phyloP scores from a whole-genome alignment of 2,888 invertebrate species.

The Drosophila histrio region DNA sequence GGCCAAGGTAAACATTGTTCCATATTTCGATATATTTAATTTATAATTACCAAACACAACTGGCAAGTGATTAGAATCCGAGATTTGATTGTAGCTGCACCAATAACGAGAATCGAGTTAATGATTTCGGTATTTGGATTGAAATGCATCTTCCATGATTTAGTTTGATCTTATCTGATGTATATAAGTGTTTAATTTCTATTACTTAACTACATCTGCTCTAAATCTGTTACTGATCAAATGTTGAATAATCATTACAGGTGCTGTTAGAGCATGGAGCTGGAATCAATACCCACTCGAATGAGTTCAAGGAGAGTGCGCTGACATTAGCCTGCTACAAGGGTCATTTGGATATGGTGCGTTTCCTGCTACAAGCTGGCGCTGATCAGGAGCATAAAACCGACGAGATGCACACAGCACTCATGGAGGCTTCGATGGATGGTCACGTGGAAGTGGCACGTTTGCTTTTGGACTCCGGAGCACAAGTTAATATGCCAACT shows the following conservation, averaged over 20 bases:
- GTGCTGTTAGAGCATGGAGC: slow-evolving; percentile 96
- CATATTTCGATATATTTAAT: neutral
- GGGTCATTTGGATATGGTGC: slow-evolving; percentile 98
- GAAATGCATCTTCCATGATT: slow-evolving; percentile 72
- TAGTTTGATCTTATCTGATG: slow-evolving; percentile 85
- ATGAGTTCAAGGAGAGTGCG: slow-evolving; percentile 99
- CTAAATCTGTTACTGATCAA: neutral
- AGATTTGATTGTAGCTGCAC: slow-evolving; percentile 85
- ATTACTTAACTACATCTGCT: neutral
- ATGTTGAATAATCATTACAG: slow-evolving; percentile 75
- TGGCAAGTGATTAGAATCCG: slow-evolving; percentile 86
- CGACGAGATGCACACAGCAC: slow-evolving; percentile 99
- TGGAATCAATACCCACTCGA: slow-evolving; percentile 99
- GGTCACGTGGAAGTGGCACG: slow-evolving; percentile 99
- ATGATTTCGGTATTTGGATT: slow-evolving; percentile 60
- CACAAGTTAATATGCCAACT: slow-evolving; percentile 99
- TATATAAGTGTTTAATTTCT: neutral
- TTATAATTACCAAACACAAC: neutral
- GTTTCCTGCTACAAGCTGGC: slow-evolving; percentile 97
- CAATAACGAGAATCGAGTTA: slow-evolving; percentile 75
- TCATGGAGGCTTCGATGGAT: slow-evolving; percentile 99
- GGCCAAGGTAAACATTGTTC: slow-evolving; percentile 87
- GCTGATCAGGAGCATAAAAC: slow-evolving; percentile 99
- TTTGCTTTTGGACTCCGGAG: slow-evolving; percentile 96
- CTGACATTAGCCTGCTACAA: slow-evolving; percentile 97